phyloP scores from a whole-genome alignment of 2,113 vertebrate genomes.

The Cavia porcellus region DNA sequence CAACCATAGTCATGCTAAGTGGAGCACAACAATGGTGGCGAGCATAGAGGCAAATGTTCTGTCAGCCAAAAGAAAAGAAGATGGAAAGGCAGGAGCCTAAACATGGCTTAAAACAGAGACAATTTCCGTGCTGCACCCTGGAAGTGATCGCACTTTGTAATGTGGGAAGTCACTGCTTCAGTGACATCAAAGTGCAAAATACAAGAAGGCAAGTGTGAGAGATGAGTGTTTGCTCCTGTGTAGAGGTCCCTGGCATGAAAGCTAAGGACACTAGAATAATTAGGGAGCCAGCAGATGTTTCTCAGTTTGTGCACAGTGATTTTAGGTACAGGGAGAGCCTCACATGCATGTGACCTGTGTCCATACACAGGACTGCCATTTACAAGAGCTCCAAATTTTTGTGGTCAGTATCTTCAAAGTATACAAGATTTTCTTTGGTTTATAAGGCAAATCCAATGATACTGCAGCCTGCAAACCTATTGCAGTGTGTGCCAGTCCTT shows the following conservation, averaged over 20 bases:
- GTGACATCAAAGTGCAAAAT: no score
- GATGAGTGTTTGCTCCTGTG: background rate
- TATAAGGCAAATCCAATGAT: background rate
- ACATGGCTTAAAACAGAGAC: background rate
- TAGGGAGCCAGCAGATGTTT: background rate
- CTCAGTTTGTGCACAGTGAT: background rate
- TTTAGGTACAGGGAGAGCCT: background rate
- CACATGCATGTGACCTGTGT: accelerated
- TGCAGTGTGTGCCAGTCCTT: background rate
- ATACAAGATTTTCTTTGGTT: background rate
- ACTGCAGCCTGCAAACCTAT: background rate
- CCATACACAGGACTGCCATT: background rate
- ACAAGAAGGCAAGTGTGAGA: background rate
- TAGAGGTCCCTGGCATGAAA: background rate
- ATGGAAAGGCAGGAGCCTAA: background rate
- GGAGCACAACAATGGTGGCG: background rate
- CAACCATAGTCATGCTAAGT: background rate
- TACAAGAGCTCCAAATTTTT: background rate
- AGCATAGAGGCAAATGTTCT: background rate
- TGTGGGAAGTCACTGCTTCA: background rate
- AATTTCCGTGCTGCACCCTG: background rate
- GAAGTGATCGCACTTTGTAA: background rate
- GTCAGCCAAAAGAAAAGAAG: background rate
- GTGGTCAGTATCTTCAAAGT: background rate
- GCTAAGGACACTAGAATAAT: background rate